Evolutionary conservation across 2,888 invertebrate species (phyloP).

Genomic region (Eucera pruinosa): DNA sequence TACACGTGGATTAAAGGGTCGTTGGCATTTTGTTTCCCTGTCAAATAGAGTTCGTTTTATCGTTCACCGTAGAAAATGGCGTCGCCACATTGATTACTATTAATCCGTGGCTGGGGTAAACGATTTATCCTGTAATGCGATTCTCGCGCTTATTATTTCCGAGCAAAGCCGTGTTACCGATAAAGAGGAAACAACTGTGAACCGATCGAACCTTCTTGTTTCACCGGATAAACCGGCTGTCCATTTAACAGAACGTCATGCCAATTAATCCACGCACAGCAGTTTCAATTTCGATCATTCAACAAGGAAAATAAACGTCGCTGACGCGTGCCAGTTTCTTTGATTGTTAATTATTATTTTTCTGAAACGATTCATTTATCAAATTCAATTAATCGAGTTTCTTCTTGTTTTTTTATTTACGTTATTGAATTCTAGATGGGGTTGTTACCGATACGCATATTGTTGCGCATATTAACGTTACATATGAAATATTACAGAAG

Average conservation of each 20-base stretch:
- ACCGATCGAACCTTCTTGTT: constrained; percentile 7
- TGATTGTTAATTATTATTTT: neutral
- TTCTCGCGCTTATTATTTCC: constrained; percentile 37
- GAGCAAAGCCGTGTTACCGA: constrained; percentile 1
- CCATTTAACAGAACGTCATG: constrained; percentile 6
- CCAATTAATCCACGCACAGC: neutral
- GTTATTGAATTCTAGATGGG: no score
- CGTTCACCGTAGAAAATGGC: constrained; percentile 20
- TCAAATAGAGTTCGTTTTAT: constrained; percentile 19
- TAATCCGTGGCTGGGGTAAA: constrained; percentile 37
- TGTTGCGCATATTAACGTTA: no score
- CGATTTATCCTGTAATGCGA: constrained; percentile 40
- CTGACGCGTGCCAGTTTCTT: neutral
- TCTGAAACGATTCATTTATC: neutral
- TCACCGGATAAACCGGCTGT: constrained; percentile 14
- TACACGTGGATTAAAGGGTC: constrained; percentile 11
- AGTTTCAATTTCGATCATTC: neutral
- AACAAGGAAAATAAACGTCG: neutral
- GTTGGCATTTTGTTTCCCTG: neutral
- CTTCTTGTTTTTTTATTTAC: no score
- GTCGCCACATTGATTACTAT: constrained; percentile 29
- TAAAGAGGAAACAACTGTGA: constrained; percentile 6
- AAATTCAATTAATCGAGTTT: neutral
- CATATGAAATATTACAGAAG: no score
- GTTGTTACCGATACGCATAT: no score